Percentiles rank a stretch among this genome's conserved stretches.
Evolutionary conservation across 2,113 vertebrate genomes (phyloP).

Genomic region (Trematocara zebra): DNA sequence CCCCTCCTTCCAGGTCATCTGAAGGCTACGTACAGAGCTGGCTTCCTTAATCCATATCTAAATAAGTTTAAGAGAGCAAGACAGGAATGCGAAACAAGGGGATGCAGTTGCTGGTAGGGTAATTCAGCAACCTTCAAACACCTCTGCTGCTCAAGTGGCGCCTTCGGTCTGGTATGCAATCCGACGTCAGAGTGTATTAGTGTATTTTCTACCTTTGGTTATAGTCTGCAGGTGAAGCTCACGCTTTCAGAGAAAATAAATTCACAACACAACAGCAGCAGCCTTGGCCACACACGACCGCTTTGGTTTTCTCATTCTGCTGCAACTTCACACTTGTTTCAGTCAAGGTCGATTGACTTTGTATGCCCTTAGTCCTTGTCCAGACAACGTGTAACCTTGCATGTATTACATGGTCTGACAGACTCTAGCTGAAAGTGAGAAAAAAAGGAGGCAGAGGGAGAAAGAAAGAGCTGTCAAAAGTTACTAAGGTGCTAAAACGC

Average conservation of each 20-base stretch:
- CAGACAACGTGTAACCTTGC: constrained; percentile 52
- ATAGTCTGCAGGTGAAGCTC: constrained; percentile 5
- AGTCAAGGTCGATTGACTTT: constrained; percentile 60
- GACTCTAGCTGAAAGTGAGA: constrained; percentile 19
- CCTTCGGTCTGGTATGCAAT: constrained; percentile 28
- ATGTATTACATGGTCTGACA: constrained; percentile 58
- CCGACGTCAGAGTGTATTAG: constrained; percentile 30
- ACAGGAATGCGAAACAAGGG: not conserved
- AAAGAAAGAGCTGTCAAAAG: constrained; percentile 50
- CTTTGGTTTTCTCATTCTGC: constrained; percentile 35
- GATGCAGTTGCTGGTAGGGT: not conserved
- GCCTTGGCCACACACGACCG: constrained; percentile 34
- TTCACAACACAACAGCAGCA: constrained; percentile 31
- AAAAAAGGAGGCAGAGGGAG: not conserved
- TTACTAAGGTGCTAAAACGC: constrained; percentile 37
- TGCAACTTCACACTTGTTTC: constrained; percentile 57
- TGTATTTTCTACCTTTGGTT: constrained; percentile 26
- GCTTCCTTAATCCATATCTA: constrained; percentile 26
- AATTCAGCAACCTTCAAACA: constrained; percentile 19
- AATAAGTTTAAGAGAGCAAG: not conserved
- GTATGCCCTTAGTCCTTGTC: constrained; percentile 51
- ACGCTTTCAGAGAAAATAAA: constrained; percentile 24
- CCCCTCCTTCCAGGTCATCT: constrained; percentile 27
- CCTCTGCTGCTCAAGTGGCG: not conserved
- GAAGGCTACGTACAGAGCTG: constrained; percentile 4